phyloP scores from a whole-genome alignment of 2,888 invertebrate species.

The Schizotus pectinicornis region DNA sequence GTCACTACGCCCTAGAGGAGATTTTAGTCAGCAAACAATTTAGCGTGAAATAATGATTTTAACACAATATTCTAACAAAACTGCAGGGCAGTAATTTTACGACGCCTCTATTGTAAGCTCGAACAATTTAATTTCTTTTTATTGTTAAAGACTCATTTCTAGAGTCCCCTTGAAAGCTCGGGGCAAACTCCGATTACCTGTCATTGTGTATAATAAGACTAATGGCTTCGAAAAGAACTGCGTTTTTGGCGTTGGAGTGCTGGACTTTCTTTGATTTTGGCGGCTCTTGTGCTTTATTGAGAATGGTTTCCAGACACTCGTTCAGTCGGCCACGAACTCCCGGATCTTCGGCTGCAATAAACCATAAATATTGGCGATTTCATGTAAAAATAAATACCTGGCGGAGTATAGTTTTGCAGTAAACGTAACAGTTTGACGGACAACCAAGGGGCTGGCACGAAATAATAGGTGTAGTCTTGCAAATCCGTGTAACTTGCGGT shows the following conservation, averaged over 20 bases:
- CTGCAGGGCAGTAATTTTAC: no score
- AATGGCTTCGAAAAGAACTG: slow-evolving; percentile 99
- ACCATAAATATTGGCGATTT: slow-evolving; percentile 8
- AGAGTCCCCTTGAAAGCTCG: not conserved
- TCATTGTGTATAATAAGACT: slow-evolving; percentile 99
- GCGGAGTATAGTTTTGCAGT: slow-evolving; percentile 97
- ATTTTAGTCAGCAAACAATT: no score
- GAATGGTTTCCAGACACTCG: slow-evolving; percentile 97
- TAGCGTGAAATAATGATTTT: no score
- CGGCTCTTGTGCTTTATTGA: slow-evolving; percentile 99
- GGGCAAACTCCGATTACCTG: slow-evolving; percentile 57
- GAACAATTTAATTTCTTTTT: no score
- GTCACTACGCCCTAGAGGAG: no score
- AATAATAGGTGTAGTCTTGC: slow-evolving; percentile 99
- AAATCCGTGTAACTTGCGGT: slow-evolving; percentile 98
- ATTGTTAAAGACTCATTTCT: no score
- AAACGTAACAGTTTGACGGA: slow-evolving; percentile 96
- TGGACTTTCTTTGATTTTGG: slow-evolving; percentile 99
- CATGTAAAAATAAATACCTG: slow-evolving; percentile 62
- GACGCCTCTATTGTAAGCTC: no score
- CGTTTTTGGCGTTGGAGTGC: slow-evolving; percentile 99
- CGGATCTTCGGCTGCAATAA: slow-evolving; percentile 79
- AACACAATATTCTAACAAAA: no score
- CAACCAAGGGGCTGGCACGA: slow-evolving; percentile 99
- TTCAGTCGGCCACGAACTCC: slow-evolving; percentile 94